Base-by-base conservation (phyloP, 2,888 invertebrate genomes). In the Slavum lentiscoides region DNA sequence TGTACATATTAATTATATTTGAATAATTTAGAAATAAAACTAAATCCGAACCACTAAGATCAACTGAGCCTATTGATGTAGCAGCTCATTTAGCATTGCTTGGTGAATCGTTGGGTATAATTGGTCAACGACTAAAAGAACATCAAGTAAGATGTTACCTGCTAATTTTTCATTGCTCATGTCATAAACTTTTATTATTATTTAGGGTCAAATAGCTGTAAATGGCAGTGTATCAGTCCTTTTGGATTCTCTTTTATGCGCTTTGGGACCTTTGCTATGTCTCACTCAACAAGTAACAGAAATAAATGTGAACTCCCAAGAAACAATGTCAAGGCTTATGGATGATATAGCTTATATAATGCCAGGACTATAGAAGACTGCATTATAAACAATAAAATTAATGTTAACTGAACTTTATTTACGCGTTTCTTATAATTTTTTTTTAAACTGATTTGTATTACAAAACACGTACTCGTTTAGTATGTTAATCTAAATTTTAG, bases 291-390 rank as follows among this genome's bases (percentile, higher is more conserved):
- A 94, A 84, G 88, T 97, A 59, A 94, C 95, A 0, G 92, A 92
- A 84, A 91, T 92, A 84, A 90, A 90, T 73, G 89, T 91, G 76
- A 89, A 90, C 86, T 91, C 89, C 69, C 87, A 89, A n/a, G 88
- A 89, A 62, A 89, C 89, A 61, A 86, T 90, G 83, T 84, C 88
- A 85, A 85, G 92, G 84, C 95, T 94, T 58, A 89, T 97, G 77
- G 96, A 97, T 87, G 96, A 97, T 87, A 95, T 97, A 83, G 97
- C 97, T 0, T 97, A 97, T 86, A 93, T 97, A 84, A 97, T 96
- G 95, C 94, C 93, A 5, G 93, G 93, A 69, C 87, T 93, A 37
- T 92, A 88, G 58, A 21, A 67, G 49, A 49, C 21, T 67, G 9
- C 21, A 21, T 21, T 67, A 49, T 49, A 13, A 43, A 21, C 64